phyloP scores from a whole-genome alignment of 2,797 vertebrate species.

The Danio kyathit region DNA sequence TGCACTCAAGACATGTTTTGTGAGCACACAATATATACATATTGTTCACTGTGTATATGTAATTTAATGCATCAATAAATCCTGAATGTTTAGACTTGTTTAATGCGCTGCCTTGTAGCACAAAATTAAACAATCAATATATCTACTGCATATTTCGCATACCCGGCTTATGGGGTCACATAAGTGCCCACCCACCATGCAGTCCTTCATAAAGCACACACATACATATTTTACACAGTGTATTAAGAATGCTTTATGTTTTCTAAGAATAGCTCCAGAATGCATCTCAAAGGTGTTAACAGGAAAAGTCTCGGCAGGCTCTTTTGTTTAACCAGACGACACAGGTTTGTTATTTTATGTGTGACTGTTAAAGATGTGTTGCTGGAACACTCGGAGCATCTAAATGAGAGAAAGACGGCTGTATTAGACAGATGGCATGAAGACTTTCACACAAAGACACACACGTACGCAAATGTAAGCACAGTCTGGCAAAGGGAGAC shows the following conservation, averaged over 20 bases:
- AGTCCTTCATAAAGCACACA: not conserved
- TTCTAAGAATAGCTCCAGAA: conserved; percentile 58
- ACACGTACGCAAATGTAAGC: not conserved
- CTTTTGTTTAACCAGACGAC: conserved; percentile 71
- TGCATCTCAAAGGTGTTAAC: conserved; percentile 60
- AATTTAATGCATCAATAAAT: not conserved
- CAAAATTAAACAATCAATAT: conserved; percentile 3
- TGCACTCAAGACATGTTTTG: not conserved
- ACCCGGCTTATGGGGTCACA: conserved; percentile 1
- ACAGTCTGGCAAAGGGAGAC: conserved; percentile 59
- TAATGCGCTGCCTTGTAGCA: not conserved
- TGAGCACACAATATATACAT: not conserved
- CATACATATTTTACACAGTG: not conserved
- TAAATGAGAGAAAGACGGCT: conserved; percentile 71
- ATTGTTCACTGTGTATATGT: not conserved
- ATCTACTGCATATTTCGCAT: conserved; percentile 6
- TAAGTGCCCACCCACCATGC: conserved; percentile 13
- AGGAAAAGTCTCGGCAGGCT: conserved; percentile 69
- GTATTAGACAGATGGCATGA: conserved; percentile 71
- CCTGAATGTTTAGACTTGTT: conserved; percentile 15
- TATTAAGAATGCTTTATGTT: not conserved
- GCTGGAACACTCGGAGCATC: conserved; percentile 72
- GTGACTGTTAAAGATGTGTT: conserved; percentile 71
- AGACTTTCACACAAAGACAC: conserved; percentile 13
- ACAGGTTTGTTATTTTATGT: conserved; percentile 77